Conservation (phyloP, 2,888 invertebrate genomes). For the Athalia rosae region DNA sequence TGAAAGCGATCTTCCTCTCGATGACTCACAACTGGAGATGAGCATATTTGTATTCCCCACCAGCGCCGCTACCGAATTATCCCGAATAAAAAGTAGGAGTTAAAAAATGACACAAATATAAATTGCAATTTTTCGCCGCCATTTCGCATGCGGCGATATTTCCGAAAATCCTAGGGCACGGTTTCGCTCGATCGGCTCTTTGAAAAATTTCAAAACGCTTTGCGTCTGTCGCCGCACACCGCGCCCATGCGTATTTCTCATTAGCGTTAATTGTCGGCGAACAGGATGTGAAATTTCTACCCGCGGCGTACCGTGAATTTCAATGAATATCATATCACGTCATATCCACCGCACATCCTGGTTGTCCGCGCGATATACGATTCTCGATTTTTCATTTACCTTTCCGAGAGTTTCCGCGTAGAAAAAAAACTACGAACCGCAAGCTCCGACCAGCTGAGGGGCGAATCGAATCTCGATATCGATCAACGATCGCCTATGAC, state of each 20-base stretch:
- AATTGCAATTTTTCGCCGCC: too few species aligned
- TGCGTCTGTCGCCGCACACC: too few species aligned
- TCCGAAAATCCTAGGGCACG: too few species aligned
- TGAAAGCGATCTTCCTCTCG: slow-evolving; percentile 19
- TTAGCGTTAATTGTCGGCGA: slow-evolving; percentile 30
- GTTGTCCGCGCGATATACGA: slow-evolving; percentile 9
- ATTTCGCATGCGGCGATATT: too few species aligned
- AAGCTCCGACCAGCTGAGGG: too few species aligned
- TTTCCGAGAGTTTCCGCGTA: too few species aligned
- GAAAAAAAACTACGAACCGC: too few species aligned
- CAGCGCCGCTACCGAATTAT: slow-evolving; percentile 7
- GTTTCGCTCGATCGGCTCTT: too few species aligned
- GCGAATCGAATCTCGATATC: neutral
- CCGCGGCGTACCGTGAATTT: slow-evolving; percentile 12
- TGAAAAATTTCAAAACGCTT: too few species aligned
- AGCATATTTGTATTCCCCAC: neutral
- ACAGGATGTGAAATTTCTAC: slow-evolving; percentile 43
- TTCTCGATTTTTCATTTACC: neutral
- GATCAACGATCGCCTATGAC: too few species aligned
- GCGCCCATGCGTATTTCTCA: slow-evolving; percentile 2
- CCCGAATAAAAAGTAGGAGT: too few species aligned
- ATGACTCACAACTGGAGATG: slow-evolving; percentile 31
- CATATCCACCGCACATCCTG: slow-evolving; percentile 13
- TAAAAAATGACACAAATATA: too few species aligned
- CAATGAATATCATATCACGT: slow-evolving; percentile 1